phyloP scores from a whole-genome alignment of 1,140 invertebrate species.

The Venustaconcha ellipsiformis region DNA sequence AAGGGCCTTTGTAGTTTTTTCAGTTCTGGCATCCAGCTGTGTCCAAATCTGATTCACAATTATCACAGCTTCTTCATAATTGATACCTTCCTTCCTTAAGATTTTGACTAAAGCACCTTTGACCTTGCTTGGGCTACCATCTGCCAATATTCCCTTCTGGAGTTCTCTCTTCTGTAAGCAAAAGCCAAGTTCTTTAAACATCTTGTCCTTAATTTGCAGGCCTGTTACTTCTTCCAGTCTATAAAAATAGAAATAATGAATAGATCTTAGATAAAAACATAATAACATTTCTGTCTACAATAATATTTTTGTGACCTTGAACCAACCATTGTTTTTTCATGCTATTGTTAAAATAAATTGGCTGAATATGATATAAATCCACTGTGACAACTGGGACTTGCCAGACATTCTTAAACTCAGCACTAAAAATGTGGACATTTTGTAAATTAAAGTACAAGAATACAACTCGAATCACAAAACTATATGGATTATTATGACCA shows the following conservation, averaged over 20 bases:
- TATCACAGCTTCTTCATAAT: constrained; percentile 55
- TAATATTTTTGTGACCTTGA: too few relatives aligned
- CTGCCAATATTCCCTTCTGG: constrained; percentile 66
- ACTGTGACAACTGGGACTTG: too few relatives aligned
- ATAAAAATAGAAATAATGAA: constrained; percentile 20
- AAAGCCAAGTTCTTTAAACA: constrained; percentile 65
- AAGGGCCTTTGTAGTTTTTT: constrained; percentile 32
- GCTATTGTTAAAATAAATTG: too few relatives aligned
- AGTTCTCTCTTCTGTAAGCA: constrained; percentile 50
- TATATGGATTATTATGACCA: too few relatives aligned
- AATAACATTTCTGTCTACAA: background rate
- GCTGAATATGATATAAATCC: too few relatives aligned
- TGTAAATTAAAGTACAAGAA: too few relatives aligned
- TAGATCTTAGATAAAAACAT: background rate
- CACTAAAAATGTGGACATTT: too few relatives aligned
- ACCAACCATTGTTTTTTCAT: too few relatives aligned
- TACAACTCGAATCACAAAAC: too few relatives aligned
- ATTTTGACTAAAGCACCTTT: constrained; percentile 59
- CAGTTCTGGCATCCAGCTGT: constrained; percentile 43
- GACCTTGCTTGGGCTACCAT: constrained; percentile 65
- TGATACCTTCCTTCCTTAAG: constrained; percentile 63
- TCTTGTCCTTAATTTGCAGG: constrained; percentile 48
- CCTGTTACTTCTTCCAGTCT: constrained; percentile 58
- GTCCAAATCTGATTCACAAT: constrained; percentile 54
- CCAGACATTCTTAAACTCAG: too few relatives aligned